Evolutionary conservation across 2,113 vertebrate genomes (phyloP), one percentile per base, ranked within the genome.

Genomic region (Erythrocebus patas): DNA sequence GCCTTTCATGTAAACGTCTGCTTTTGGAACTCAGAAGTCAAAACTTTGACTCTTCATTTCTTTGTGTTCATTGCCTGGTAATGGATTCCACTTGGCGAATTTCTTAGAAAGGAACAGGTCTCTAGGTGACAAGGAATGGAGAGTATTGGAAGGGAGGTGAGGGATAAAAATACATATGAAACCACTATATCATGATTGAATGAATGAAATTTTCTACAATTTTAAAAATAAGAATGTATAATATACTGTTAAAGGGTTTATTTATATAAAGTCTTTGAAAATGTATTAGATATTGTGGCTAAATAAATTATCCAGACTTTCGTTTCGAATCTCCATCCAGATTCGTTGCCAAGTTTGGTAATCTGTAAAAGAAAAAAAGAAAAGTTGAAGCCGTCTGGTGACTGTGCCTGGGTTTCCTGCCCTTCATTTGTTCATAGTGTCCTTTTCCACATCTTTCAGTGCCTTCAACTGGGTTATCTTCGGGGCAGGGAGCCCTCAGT

Each of bases 321-420:
- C 52, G 55, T 38, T 50, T 84, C 52, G 23, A 30, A 61, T 72
- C 25, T 57, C 57, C 9, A 27, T 52, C 18, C 48, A 32, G 5
- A 22, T 22, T 91, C 57, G 70, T 48, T 45, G 10, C 8, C 30
- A 40, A 83, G 61, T 35, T 25, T 91, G 45, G 23, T 52, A n/a
- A 61, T 79, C 66, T 83, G 6, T 30, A 38, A 96, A 96, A 66
- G 59, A 50, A 57, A 30, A 55, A 48, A 93, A 89, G 25, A 25
- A 84, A 84, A 95, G 50, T 0, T 3, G 27, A 6, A 66, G 40
- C 23, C 17, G 6, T 17, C 9, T n/a, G 52, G n/a, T 45, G 6
- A 48, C 43, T 35, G 18, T 30, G 20, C 35, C 35, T 55, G 22
- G n/a, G 25, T 72, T 50, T 32, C 55, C 45, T 83, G 91, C 5